These are phyloP conservation scores for Drosophila falleni DNA, from an alignment of 2,888 invertebrate species.

Conservation along the genomic window DNA sequence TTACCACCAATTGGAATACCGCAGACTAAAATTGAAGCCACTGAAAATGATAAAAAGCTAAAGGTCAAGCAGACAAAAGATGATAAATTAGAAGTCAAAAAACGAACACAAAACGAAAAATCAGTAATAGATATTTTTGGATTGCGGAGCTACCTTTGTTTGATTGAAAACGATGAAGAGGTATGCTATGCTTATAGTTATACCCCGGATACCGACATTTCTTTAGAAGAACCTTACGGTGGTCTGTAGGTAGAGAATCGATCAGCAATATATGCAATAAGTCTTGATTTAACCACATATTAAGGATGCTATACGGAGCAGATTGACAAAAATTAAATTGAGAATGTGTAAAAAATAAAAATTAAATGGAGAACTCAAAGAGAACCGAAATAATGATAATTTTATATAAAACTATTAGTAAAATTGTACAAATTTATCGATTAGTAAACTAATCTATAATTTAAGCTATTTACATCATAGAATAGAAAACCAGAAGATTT, in stretches of 20 bases:
- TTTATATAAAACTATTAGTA: neutral
- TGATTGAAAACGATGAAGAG: slow-evolving; percentile 12
- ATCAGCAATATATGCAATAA: no score
- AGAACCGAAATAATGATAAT: neutral
- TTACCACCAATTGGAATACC: neutral
- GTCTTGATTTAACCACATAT: no score
- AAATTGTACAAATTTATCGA: neutral
- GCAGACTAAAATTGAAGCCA: no score
- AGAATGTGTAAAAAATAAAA: neutral
- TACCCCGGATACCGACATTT: slow-evolving; percentile 7
- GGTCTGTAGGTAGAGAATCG: neutral
- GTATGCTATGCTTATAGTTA: slow-evolving; percentile 25
- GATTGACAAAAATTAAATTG: neutral
- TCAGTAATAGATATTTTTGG: neutral
- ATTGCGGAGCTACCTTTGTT: slow-evolving; percentile 20
- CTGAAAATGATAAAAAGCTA: neutral
- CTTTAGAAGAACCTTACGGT: slow-evolving; percentile 3
- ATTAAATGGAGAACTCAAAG: neutral
- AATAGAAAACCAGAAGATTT: neutral
- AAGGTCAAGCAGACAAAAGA: no score
- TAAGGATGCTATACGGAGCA: no score
- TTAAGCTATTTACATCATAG: neutral
- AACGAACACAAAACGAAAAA: neutral
- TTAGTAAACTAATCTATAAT: neutral
- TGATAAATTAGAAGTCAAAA: neutral